Evolutionary conservation across 2,113 vertebrate genomes (phyloP), one percentile per base, ranked within the genome.

Genomic region (Conger conger): DNA sequence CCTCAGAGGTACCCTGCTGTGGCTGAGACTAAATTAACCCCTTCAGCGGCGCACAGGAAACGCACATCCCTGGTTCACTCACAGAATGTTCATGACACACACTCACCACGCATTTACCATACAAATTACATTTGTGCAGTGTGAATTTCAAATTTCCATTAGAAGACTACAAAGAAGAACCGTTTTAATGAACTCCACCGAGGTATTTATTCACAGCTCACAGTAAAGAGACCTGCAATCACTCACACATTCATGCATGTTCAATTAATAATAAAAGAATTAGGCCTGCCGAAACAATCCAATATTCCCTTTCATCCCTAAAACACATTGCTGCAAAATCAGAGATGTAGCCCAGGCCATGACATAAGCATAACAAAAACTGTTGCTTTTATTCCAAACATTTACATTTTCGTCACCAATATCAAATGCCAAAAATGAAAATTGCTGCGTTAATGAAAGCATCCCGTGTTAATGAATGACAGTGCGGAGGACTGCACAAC

Each of bases 1-100:
- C 60, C 79, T 83, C 73, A 50, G 54, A 37, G 82, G 82, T 40
- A 68, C 30, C 78, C 40, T 45, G 63, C 42, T 35, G 42, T 63
- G 63, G 40, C 16, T 33, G 30, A 77, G n/a, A 9, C 7, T 13
- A 79, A 36, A 42, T 23, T 20, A 82, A 82, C 50, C 35, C 37
- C 80, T 36, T 82, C 53, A 60, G 30, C 50, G 36, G 36, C 80
- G 9, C 42, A 81, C 42, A 54, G n/a, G 15, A n/a, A 23, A 63
- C 57, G 7, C 68, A 73, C 27, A 73, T 11, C n/a, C n/a, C 68
- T 8, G 27, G 11, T 73, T 73, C 68, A 73, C n/a, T 11, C 27
- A 73, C 68, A 7, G 68, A 27, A 68, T 8, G 20, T 9, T n/a
- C 18, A 60, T 0, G 13, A 60, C 4, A 60, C 57, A 68, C 60